Evolutionary conservation across 2,888 invertebrate species (phyloP).

Genomic region (Platycnemis pennipes): DNA sequence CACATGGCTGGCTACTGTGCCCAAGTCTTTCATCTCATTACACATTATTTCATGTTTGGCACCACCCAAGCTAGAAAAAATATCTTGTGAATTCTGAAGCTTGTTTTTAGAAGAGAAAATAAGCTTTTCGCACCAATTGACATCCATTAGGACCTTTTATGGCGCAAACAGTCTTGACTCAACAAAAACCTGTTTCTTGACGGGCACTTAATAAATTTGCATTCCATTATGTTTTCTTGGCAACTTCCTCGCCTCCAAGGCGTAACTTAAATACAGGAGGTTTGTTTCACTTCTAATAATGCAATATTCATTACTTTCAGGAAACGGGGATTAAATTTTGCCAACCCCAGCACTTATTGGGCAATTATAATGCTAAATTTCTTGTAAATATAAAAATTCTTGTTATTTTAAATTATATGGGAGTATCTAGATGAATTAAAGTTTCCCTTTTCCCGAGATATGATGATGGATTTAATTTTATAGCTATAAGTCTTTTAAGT

Average conservation of each 20-base stretch:
- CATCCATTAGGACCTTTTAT: background rate
- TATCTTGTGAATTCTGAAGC: background rate
- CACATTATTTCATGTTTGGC: background rate
- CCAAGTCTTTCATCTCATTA: background rate
- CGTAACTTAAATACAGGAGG: background rate
- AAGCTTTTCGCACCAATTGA: background rate
- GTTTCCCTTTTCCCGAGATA: too few species aligned
- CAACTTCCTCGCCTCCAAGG: background rate
- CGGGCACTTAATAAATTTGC: slow-evolving; percentile 2
- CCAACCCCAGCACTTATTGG: background rate
- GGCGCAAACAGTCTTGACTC: background rate
- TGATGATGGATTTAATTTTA: too few species aligned
- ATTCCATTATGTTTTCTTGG: background rate
- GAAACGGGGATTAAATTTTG: background rate
- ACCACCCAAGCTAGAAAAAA: background rate
- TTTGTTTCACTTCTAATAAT: background rate
- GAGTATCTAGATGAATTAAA: too few species aligned
- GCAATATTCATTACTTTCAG: background rate
- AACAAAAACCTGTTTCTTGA: background rate
- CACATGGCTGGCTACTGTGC: background rate
- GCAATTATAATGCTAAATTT: background rate
- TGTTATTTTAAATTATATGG: too few species aligned
- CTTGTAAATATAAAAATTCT: background rate
- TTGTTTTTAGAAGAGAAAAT: background rate
- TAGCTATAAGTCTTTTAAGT: too few species aligned